phyloP scores from a whole-genome alignment of 2,797 vertebrate genomes.

The Neosilurus mollespiculum region DNA sequence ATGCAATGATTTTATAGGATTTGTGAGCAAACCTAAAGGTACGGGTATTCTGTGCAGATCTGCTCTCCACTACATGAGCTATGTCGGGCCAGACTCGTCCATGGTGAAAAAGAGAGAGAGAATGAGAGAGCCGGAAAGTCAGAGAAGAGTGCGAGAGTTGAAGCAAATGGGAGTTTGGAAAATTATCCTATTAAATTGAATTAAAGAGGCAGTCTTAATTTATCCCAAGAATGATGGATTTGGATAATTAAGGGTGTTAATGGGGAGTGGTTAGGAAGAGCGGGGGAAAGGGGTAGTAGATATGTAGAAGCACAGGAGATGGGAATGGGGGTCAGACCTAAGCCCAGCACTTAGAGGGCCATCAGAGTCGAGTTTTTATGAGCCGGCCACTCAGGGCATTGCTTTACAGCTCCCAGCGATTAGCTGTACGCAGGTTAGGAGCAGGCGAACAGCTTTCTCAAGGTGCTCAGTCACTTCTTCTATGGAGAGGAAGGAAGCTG shows the following conservation, averaged over 20 bases:
- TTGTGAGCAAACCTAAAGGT: not conserved
- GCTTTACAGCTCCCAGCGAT: constrained; percentile 48
- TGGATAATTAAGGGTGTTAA: constrained; percentile 81
- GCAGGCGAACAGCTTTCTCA: constrained; percentile 10
- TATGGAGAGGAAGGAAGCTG: constrained; percentile 50
- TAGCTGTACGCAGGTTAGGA: constrained; percentile 32
- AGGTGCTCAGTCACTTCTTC: constrained; percentile 25
- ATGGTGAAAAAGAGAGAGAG: constrained; percentile 13
- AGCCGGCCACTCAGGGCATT: constrained; percentile 45
- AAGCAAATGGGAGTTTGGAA: constrained; percentile 76
- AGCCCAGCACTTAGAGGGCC: constrained; percentile 30
- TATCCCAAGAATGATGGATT: constrained; percentile 80
- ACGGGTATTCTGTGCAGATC: constrained; percentile 59
- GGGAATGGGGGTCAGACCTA: constrained; percentile 61
- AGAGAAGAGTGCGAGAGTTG: constrained; percentile 61
- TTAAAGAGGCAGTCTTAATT: constrained; percentile 85
- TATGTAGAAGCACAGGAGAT: constrained; percentile 37
- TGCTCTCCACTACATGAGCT: constrained; percentile 64
- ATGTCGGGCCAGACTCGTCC: constrained; percentile 14
- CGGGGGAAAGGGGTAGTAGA: constrained; percentile 59
- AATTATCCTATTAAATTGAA: constrained; percentile 83
- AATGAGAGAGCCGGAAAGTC: constrained; percentile 56
- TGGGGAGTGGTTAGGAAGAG: constrained; percentile 74
- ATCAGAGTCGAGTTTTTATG: constrained; percentile 36
- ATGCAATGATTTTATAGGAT: not conserved